phyloP scores from a whole-genome alignment of 2,888 invertebrate genomes.

The Plagiodera versicolora region DNA sequence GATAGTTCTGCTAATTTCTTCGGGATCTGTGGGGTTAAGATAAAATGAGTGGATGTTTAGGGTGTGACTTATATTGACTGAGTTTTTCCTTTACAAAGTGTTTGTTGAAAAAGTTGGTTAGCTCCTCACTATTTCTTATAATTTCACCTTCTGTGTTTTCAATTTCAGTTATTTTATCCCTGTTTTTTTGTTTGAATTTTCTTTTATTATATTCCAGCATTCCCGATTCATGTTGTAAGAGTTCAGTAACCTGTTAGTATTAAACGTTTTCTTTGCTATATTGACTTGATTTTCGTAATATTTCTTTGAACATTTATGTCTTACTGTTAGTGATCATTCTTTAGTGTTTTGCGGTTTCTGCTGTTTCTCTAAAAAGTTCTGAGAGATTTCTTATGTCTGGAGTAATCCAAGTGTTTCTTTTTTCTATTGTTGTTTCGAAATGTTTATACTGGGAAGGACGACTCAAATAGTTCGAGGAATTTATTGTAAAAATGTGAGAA shows the following conservation, averaged over 20 bases:
- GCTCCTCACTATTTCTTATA: conserved; percentile 5
- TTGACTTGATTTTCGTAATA: conserved; percentile 7
- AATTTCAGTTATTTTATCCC: conserved; percentile 2
- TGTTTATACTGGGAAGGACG: conserved; percentile 3
- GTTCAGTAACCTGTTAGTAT: conserved; percentile 4
- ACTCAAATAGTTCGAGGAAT: conserved; percentile 10
- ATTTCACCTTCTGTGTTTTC: conserved; percentile 8
- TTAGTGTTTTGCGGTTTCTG: conserved; percentile 4
- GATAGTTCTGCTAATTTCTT: no score
- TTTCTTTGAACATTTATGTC: not conserved
- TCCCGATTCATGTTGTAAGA: conserved; percentile 5
- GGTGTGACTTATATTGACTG: not conserved
- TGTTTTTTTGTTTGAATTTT: not conserved
- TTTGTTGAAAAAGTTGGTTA: not conserved
- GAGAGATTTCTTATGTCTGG: conserved; percentile 9
- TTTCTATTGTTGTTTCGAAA: conserved; percentile 8
- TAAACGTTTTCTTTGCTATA: conserved; percentile 5
- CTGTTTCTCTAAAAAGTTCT: conserved; percentile 8
- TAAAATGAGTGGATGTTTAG: not conserved
- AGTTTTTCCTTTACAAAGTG: conserved; percentile 2
- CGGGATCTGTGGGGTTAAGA: not conserved
- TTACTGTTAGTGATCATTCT: not conserved
- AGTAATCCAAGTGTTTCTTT: conserved; percentile 8
- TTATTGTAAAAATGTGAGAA: conserved; percentile 8
- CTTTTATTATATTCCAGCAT: conserved; percentile 8